Base-by-base conservation (phyloP, 2,888 invertebrate genomes). In the Eurytoma adleriae region DNA sequence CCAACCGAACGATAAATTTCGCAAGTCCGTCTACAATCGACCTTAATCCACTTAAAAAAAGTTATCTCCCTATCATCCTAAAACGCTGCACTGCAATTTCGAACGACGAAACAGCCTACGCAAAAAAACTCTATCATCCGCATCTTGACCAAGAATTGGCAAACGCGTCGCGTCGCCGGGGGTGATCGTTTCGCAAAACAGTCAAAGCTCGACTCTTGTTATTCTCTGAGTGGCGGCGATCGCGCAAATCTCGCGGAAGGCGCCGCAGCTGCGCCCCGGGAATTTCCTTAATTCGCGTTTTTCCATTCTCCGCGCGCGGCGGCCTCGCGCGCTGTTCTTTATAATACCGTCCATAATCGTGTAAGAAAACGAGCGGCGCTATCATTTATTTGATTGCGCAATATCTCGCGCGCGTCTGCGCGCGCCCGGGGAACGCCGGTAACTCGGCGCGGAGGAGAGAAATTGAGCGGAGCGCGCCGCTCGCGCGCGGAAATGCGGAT, bases 311-410 rank as follows among this genome's bases (percentile, higher is more conserved):
- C 61, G 13, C 40, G 54, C 4, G 48, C 13, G 40, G 27, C 30
- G 30, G 62, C 7, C 14, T 20, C 67, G 61, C 24, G 14, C 50
- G 73, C 71, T 74, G 78, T 81, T 81, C 70, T 81, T 78, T 81
- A 81, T 75, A 75, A 64, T 77, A 50, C 64, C 75, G 68, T 57
- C 56, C 77, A 77, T 77, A 77, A 77, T 73, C 72, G 78, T 81
- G 70, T 20, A 57, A 50, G 48, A 57, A 61, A 78, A 69, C 70
- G 81, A 73, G 74, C 59, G 57, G 48, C 40, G 67, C 67, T 78
- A 81, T 81, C 79, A 59, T 81, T 81, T 81, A 81, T 81, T 81
- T 81, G 81, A 81, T 81, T 81, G 81, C 79, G 59, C 48, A 71
- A 81, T 81, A 81, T 78, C 79, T 81, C 69, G 78, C 64, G 56